Evolutionary conservation across 2,797 vertebrate species (phyloP).

Genomic region (Alcedo atthis): DNA sequence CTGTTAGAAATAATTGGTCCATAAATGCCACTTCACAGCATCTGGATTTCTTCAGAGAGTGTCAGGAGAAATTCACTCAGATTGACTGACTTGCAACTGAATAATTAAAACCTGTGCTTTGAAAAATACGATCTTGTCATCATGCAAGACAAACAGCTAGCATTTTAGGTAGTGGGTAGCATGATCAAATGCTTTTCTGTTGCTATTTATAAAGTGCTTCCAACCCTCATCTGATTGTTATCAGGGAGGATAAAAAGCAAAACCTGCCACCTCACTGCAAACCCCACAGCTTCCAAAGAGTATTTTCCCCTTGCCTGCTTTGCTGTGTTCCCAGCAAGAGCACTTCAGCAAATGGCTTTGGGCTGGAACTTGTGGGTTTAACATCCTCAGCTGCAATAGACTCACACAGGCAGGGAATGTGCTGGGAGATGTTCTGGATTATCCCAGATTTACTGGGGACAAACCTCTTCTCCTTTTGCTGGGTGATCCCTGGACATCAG

Average conservation of each 20-base stretch:
- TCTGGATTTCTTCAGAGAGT: background rate
- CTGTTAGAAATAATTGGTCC: background rate
- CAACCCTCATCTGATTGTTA: background rate
- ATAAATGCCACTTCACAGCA: background rate
- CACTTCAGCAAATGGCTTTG: background rate
- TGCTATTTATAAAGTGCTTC: constrained; percentile 4
- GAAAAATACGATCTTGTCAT: constrained; percentile 6
- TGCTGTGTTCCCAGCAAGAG: background rate
- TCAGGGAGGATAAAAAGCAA: constrained; percentile 3
- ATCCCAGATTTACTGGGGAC: background rate
- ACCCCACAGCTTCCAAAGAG: background rate
- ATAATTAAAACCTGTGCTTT: constrained; percentile 39
- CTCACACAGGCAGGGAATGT: background rate
- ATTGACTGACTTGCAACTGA: background rate
- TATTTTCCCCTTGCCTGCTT: background rate
- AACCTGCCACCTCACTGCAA: background rate
- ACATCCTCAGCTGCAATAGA: background rate
- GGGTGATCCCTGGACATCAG: background rate
- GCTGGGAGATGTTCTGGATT: background rate
- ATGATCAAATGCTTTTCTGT: constrained; percentile 42
- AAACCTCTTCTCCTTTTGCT: background rate
- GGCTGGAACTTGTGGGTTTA: background rate
- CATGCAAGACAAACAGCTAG: background rate
- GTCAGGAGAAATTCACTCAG: background rate
- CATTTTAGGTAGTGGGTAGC: background rate